phyloP scores from a whole-genome alignment of 2,797 vertebrate genomes.

The Micrastur ruficollis region DNA sequence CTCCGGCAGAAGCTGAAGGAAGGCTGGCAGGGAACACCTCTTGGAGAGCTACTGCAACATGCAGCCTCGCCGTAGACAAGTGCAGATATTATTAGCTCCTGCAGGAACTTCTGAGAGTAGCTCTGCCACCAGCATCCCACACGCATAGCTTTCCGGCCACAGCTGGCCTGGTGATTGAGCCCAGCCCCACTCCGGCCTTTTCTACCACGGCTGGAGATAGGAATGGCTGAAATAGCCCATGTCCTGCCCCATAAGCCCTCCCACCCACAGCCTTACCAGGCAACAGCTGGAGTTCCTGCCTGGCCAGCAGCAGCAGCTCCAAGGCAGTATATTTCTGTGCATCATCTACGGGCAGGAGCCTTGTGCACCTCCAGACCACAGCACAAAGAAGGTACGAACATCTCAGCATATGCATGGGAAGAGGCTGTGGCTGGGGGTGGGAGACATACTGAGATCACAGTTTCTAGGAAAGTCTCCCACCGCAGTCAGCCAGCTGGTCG shows the following conservation, averaged over 20 bases:
- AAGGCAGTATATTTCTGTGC: neutral
- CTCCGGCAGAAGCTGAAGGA: neutral
- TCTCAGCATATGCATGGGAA: neutral
- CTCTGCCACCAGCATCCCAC: neutral
- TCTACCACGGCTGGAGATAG: neutral
- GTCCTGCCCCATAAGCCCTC: neutral
- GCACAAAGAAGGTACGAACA: neutral
- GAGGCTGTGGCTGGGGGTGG: neutral
- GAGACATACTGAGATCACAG: neutral
- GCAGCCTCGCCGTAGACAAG: neutral
- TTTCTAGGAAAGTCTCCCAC: neutral
- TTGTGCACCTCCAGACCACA: neutral
- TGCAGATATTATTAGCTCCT: neutral
- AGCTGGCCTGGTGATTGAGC: accelerated
- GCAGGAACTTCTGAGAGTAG: neutral
- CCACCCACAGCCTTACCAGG: neutral
- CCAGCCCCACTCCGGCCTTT: neutral
- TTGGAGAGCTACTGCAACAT: neutral
- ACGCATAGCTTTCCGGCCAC: neutral
- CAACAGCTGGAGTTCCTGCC: neutral
- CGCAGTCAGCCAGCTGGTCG: neutral
- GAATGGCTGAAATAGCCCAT: neutral
- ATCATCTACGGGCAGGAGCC: neutral
- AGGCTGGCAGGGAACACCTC: neutral
- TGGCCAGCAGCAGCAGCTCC: neutral